Evolutionary conservation across 2,797 vertebrate genomes (phyloP).

Genomic region (Agapornis canus): DNA sequence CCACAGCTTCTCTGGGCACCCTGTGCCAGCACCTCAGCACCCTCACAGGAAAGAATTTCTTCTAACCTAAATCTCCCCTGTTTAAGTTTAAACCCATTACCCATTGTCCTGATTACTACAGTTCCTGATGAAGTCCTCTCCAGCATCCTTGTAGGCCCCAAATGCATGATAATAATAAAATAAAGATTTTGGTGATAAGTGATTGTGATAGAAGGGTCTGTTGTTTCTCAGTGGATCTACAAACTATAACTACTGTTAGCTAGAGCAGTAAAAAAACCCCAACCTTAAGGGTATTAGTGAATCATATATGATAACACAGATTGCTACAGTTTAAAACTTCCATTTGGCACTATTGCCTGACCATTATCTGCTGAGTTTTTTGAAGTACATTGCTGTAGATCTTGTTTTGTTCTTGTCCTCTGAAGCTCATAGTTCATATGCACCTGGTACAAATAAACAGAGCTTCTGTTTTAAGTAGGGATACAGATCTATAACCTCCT

Average conservation of each 20-base stretch:
- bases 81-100: not conserved
- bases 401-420: not conserved
- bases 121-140: not conserved
- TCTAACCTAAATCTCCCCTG: not conserved
- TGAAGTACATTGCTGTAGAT: not conserved
- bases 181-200: not conserved
- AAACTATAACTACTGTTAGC: not conserved
- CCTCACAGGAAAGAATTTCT: not conserved
- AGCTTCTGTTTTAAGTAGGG: not conserved
- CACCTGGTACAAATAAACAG: not conserved
- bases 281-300: not conserved
- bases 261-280: not conserved
- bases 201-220: not conserved
- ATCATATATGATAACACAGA: not conserved
- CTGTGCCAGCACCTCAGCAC: not conserved
- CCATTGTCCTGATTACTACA: not conserved
- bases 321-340: not conserved
- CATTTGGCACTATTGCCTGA: not conserved
- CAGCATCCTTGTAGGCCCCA: not conserved
- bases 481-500: not conserved
- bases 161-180: not conserved
- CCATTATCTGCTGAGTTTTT: not conserved
- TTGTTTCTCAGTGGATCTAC: not conserved
- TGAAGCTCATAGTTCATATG: not conserved
- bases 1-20: not conserved